Evolutionary conservation across 2,797 vertebrate species (phyloP).

Genomic region (Diplodus puntazzo): DNA sequence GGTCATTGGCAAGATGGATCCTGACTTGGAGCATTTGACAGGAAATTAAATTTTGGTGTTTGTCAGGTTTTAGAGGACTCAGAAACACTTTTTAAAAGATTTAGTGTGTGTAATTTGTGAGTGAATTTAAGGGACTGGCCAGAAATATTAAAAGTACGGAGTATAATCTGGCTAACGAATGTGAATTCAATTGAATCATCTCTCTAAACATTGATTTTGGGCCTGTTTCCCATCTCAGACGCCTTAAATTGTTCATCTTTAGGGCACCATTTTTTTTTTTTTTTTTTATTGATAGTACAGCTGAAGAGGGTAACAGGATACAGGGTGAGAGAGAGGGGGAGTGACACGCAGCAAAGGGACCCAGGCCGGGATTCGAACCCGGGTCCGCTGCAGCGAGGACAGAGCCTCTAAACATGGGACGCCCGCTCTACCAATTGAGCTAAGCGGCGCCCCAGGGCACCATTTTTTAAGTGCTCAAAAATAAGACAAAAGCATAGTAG

Average conservation of each 20-base stretch:
- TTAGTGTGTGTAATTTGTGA: slow-evolving; percentile 14
- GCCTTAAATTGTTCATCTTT: neutral
- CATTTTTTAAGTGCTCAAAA: neutral
- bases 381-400: too few relatives aligned
- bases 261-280: too few relatives aligned
- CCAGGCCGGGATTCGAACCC: too few relatives aligned
- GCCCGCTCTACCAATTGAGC: too few relatives aligned
- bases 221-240: neutral
- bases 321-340: too few relatives aligned
- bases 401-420: too few relatives aligned
- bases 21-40: slow-evolving; percentile 41
- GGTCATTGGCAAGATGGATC: slow-evolving; percentile 49
- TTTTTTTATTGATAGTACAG: too few relatives aligned
- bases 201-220: slow-evolving; percentile 1
- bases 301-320: too few relatives aligned
- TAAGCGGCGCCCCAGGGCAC: too few relatives aligned
- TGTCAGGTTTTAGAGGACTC: slow-evolving; percentile 38
- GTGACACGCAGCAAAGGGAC: too few relatives aligned
- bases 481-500: neutral
- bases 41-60: slow-evolving; percentile 46
- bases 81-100: slow-evolving; percentile 26
- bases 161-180: slow-evolving; percentile 8
- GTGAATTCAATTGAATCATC: slow-evolving; percentile 9
- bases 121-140: slow-evolving; percentile 22
- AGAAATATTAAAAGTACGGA: neutral